Percentiles rank a stretch among this genome's conserved stretches.
These are phyloP conservation scores for Cygnus atratus DNA, from an alignment of 2,113 vertebrate genomes.

Conservation along the genomic window DNA sequence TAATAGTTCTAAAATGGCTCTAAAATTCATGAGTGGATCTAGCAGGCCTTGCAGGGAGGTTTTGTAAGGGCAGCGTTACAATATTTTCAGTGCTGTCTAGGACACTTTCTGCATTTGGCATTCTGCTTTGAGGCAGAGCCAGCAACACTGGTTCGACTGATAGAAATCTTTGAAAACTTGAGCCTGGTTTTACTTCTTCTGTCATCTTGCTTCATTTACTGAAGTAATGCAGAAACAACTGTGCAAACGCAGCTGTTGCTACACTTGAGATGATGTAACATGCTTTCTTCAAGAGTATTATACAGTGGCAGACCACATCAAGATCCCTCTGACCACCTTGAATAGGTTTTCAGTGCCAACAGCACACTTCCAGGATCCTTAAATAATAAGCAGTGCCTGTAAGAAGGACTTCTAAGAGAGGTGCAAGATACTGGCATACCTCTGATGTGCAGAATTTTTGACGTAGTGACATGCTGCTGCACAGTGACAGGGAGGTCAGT, in stretches of 20 bases:
- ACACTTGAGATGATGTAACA: background rate
- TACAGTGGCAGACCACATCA: background rate
- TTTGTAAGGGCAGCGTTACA: background rate
- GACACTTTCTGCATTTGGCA: background rate
- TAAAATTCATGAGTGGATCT: background rate
- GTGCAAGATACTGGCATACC: background rate
- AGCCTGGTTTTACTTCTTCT: background rate
- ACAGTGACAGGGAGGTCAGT: fast-evolving
- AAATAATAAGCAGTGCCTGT: background rate
- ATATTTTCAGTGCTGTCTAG: background rate
- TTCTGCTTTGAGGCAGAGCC: background rate
- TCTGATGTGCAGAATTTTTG: background rate
- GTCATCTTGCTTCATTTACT: background rate
- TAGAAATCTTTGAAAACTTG: background rate
- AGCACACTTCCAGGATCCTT: background rate
- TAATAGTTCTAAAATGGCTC: background rate
- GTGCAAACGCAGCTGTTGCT: background rate
- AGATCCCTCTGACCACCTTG: background rate
- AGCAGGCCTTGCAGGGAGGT: background rate
- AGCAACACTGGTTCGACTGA: background rate
- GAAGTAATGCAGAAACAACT: background rate
- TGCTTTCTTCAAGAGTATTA: background rate
- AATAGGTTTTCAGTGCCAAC: background rate
- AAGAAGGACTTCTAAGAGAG: background rate
- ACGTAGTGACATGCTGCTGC: fast-evolving